Base-by-base conservation (phyloP, 2,888 invertebrate species). In the Corythucha ciliata region DNA sequence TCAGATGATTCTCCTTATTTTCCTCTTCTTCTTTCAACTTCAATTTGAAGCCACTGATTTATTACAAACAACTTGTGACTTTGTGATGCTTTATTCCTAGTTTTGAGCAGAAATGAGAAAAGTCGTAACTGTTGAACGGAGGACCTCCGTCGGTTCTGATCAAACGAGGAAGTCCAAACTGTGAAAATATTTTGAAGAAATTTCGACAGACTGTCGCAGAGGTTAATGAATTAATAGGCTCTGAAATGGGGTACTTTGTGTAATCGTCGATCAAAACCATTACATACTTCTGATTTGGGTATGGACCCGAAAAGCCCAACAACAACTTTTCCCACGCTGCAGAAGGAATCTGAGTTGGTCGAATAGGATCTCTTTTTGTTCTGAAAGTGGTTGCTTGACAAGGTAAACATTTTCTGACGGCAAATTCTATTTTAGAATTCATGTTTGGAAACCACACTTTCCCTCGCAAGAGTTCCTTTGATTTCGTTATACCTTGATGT, bases 31-130 rank as follows among this genome's bases (percentile, higher is more conserved):
- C n/a, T n/a, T n/a, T n/a, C n/a, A n/a, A n/a, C n/a, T n/a, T n/a
- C n/a, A n/a, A n/a, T n/a, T n/a, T n/a, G n/a, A n/a, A n/a, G n/a
- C 45, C 45, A 45, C 33, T 45, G 16, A 33, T 33, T 16, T 45
- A 10, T 7, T 29, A 33, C 45, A 29, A 45, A 3, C 12, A 10
- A 16, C 18, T 8, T 16, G 46, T 46, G 2, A 46, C 22, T 16
- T 7, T 8, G 14, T 5, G 2, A n/a, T 46, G 46, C 14, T 46
- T 10, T 3, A 40, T 22, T 40, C 40, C 24, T n/a, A 40, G 14
- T 22, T 40, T 4, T 4, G 6, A 3, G 24, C 40, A 40, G 14
- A 21, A 40, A 7, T 40, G 22, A 16, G 20, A 5, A 22, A 40
- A 40, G 14, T 6, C 33, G 4, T 12, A 3, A 2, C 46, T 14